phyloP scores from a whole-genome alignment of 23 tunicate genomes.

The Phallusia fumigata region DNA sequence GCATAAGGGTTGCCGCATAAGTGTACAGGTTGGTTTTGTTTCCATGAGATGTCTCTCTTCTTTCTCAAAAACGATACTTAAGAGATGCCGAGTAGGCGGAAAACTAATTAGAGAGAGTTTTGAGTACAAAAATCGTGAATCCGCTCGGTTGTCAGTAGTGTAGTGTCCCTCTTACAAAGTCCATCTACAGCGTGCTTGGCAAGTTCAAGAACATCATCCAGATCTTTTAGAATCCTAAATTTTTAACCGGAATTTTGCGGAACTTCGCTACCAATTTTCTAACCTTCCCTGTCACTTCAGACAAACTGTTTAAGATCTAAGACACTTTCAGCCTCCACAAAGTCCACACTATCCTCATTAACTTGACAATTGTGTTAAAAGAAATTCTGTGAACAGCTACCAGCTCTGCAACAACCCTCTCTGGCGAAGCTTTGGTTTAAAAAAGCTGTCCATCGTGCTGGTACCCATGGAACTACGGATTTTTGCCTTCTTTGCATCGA shows the following conservation, averaged over 20 bases:
- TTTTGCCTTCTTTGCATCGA: constrained; percentile 34
- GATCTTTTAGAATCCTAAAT: constrained; percentile 32
- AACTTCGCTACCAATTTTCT: constrained; percentile 38
- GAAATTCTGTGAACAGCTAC: no score
- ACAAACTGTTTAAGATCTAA: constrained; percentile 28
- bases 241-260: constrained; percentile 45
- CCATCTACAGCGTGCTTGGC: constrained; percentile 31
- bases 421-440: constrained; percentile 44
- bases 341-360: no score
- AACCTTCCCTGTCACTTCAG: constrained; percentile 41
- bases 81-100: constrained; percentile 31
- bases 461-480: no score
- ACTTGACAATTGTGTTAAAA: no score
- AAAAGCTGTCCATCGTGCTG: no score
- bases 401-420: no score
- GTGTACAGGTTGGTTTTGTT: constrained; percentile 42
- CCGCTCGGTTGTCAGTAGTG: constrained; percentile 34
- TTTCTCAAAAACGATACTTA: background rate
- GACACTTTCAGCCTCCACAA: background rate
- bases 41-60: constrained; percentile 30
- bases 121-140: constrained; percentile 34
- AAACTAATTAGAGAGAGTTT: constrained; percentile 24
- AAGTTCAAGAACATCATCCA: constrained; percentile 45
- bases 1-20: constrained; percentile 32
- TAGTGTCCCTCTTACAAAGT: constrained; percentile 25